Evolutionary conservation across 2,113 vertebrate species (phyloP), one percentile per base, ranked within the genome.

Genomic region (Sinocyclocheilus grahami): DNA sequence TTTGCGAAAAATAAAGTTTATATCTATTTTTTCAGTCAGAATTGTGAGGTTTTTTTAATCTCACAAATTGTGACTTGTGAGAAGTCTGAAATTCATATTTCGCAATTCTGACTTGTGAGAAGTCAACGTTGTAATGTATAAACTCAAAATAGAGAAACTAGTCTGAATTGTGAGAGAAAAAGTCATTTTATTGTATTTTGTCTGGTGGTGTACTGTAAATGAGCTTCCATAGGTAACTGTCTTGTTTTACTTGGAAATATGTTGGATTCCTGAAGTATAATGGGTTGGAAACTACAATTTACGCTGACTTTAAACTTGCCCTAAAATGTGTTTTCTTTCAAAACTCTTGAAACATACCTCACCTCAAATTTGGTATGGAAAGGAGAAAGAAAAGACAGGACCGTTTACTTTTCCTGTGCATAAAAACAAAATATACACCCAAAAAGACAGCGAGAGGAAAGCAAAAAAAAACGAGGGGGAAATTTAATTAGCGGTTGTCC

Each of bases 401-500:
- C 72, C 91, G 90, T 94, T 94, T 93, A 87, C 80, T 92, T 93
- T 94, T 91, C 87, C 90, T 91, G 87, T 87, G 88, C 86, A 89
- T 90, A 86, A 93, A 93, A 92, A 92, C 92, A 93, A 89, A 91
- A 91, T 74, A 81, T 69, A 87, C 55, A 74, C 53, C 65, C 72
- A 48, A 80, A 72, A 53, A 20, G 42, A 82, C 27, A 12, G 42
- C 10, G 87, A 90, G 91, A 90, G 87, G 90, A 80, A 78, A 90
- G 90, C 89, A 91, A 90, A 91, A 72, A 72, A 48, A 48, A 37
- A 5, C 82, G 89, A 92, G 89, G 90, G 92, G 92, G 92, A 93
- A 92, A 93, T 93, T 93, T 91, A 94, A 94, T 94, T 94, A 94
- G 92, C 78, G 55, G 89, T 90, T 90, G 92, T 92, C 89, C 88